phyloP scores from a whole-genome alignment of 2,113 vertebrate species.

The Otis tarda region DNA sequence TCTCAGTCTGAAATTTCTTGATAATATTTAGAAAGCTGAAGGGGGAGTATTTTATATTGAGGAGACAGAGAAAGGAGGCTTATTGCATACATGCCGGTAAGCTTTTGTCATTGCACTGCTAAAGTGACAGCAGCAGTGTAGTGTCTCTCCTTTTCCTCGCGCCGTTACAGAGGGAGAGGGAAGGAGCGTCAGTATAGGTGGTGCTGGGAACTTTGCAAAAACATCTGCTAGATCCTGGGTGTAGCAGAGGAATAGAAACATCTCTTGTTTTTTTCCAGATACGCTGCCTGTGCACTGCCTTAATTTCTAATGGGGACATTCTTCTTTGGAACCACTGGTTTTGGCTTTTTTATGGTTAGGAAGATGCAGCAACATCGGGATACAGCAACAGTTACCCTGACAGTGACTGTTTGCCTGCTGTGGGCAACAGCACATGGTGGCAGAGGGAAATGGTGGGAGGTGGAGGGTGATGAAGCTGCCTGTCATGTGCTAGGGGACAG shows the following conservation, averaged over 20 bases:
- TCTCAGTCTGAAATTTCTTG: not conserved
- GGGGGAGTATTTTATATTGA: not conserved
- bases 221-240: not conserved
- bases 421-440: not conserved
- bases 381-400: not conserved
- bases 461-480: not conserved
- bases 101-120: not conserved
- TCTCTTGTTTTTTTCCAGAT: not conserved
- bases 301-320: not conserved
- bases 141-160: not conserved
- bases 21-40: not conserved
- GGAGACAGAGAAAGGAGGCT: not conserved
- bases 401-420: not conserved
- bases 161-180: not conserved
- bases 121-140: not conserved
- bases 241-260: not conserved
- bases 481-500: rapidly evolving
- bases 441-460: not conserved
- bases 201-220: not conserved
- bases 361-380: not conserved
- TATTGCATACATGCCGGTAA: not conserved
- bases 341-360: not conserved
- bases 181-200: not conserved
- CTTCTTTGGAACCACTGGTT: not conserved
- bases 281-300: rapidly evolving